Conservation (phyloP, 1,140 invertebrate genomes). For the Ceratina australensis region DNA sequence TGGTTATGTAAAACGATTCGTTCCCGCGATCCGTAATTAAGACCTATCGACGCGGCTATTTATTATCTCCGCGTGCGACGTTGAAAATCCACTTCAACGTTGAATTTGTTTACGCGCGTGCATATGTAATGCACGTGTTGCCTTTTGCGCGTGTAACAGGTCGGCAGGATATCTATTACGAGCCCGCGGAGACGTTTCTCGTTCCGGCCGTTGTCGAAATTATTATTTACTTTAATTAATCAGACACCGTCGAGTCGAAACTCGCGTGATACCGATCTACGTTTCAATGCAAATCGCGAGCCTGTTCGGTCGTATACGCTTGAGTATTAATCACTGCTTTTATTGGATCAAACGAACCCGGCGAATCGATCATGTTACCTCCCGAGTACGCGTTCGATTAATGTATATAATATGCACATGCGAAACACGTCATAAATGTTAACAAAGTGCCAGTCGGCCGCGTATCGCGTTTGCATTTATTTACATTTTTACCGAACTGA, state of each 20-base stretch:
- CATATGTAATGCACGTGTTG: background rate
- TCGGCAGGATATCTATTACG: background rate
- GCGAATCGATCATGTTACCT: background rate
- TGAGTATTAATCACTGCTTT: constrained; percentile 3
- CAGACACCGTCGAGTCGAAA: constrained; percentile 4
- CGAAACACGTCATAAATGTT: background rate
- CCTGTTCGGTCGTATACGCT: background rate
- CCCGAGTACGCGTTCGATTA: too few relatives aligned
- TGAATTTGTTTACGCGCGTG: background rate
- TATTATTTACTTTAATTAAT: constrained; percentile 37
- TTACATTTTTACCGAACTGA: background rate
- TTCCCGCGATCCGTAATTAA: background rate
- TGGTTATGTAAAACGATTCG: background rate
- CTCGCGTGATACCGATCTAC: constrained; percentile 28
- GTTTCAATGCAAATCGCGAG: constrained; percentile 15
- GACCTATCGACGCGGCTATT: background rate
- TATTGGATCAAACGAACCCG: too few relatives aligned
- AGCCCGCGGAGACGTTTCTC: background rate
- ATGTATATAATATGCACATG: background rate
- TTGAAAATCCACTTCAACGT: background rate
- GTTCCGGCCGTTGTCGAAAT: background rate
- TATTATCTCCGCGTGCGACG: background rate
- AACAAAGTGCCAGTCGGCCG: background rate
- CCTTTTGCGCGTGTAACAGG: constrained; percentile 14
- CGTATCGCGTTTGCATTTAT: background rate